These are phyloP conservation scores for Pangasius larnaudii DNA, from an alignment of 2,797 vertebrate species.

Conservation along the genomic window DNA sequence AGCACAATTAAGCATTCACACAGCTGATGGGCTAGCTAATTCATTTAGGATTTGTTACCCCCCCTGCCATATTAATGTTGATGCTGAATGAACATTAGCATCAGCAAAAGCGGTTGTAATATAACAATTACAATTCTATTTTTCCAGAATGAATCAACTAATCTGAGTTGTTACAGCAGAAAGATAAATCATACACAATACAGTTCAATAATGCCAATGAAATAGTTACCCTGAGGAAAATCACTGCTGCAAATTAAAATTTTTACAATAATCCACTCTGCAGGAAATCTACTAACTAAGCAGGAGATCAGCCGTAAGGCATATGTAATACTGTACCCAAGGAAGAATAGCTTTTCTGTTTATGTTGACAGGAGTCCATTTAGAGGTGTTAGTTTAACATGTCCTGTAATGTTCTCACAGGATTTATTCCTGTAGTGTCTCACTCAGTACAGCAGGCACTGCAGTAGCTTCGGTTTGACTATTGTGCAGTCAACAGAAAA, in stretches of 20 bases:
- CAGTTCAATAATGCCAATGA: not conserved
- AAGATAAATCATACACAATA: not conserved
- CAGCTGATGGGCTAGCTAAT: not conserved
- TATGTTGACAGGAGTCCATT: conserved; percentile 56
- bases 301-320: conserved; percentile 29
- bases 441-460: conserved; percentile 31
- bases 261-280: conserved; percentile 48
- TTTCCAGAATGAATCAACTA: conserved; percentile 26
- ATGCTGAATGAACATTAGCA: not conserved
- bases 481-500: not conserved
- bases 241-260: conserved; percentile 45
- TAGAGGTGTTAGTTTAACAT: conserved; percentile 63
- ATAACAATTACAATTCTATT: not conserved
- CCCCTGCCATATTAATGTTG: not conserved
- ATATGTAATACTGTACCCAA: conserved; percentile 54
- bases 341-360: conserved; percentile 55
- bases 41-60: not conserved
- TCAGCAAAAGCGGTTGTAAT: not conserved
- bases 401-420: conserved; percentile 60
- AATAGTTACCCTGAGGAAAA: not conserved
- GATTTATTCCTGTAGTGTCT: conserved; percentile 47
- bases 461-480: not conserved
- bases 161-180: conserved; percentile 14
- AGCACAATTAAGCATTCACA: not conserved
- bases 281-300: conserved; percentile 51